Evolutionary conservation across 1,140 invertebrate species (phyloP), one percentile per base, ranked within the genome.

Genomic region (Drosophila funebris): DNA sequence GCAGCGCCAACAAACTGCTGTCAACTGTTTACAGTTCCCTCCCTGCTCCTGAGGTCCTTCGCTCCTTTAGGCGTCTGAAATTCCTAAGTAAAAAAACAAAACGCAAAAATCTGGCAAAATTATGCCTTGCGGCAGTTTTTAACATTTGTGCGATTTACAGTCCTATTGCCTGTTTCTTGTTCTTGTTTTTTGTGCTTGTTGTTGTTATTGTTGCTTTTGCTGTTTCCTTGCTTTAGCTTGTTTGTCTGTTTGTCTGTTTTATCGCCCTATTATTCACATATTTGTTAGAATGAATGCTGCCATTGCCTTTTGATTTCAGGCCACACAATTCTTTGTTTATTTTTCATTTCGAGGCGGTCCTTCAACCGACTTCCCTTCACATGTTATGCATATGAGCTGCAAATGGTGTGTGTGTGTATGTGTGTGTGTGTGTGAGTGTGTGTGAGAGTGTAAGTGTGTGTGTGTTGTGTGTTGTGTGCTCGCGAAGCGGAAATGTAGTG

Each of bases 191-290:
- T 18, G 9, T 27, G 16, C 13, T 20, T 11, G 16, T 60, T 43
- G 22, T 43, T 33, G 18, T 52, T 73, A 60, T 77, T 53, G 39
- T 54, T 62, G 43, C 44, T 68, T 13, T 67, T 72, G 61, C 29
- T 22, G 61, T 60, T 72, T 44, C 44, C 18, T 29, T 54, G 37
- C 14, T 58, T 71, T 41, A 37, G 44, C 41, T 39, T 39, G 33
- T 53, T 54, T 24, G 22, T 43, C 20, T 13, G 13, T 43, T 54
- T 36, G 27, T 57, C 54, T 27, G 50, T 73, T 85, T 85, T 87
- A 81, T 85, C 69, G 82, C 70, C 74, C 77, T 73, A 84, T 85
- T 84, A 81, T 78, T 85, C 77, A 84, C 81, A 84, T 84, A 84
- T 84, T 84, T 84, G 81, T 68, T 81, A 73, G 50, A 74, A 84